Conservation (phyloP, 2,888 invertebrate species). For the Aphodius granarius region DNA sequence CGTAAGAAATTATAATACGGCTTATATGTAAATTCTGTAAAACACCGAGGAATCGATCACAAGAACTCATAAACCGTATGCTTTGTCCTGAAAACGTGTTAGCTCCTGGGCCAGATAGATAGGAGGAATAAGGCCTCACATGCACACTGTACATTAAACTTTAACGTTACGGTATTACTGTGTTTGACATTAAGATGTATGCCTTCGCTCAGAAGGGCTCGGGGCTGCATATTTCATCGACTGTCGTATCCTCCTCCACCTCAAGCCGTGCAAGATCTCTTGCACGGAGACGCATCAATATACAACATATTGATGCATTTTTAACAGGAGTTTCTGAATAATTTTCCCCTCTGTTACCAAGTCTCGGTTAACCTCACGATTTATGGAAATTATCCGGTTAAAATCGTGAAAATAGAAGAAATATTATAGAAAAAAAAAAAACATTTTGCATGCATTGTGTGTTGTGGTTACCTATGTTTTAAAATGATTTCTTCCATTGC, state of each 20-base stretch:
- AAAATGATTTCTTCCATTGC: not conserved
- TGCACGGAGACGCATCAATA: constrained; percentile 36
- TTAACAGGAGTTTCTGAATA: constrained; percentile 30
- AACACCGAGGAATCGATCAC: not conserved
- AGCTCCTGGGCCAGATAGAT: not conserved
- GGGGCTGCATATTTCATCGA: constrained; percentile 40
- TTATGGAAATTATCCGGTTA: not conserved
- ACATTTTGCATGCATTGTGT: not conserved
- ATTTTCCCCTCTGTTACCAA: constrained; percentile 14
- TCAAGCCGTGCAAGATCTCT: constrained; percentile 34
- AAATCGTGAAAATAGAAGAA: not conserved
- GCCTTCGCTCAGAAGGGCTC: constrained; percentile 38
- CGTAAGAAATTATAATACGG: no score
- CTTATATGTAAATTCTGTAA: not conserved
- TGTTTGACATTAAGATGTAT: constrained; percentile 45
- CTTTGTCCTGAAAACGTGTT: not conserved
- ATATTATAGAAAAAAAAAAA: not conserved
- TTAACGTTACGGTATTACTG: constrained; percentile 40
- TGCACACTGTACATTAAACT: constrained; percentile 37
- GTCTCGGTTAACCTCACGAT: not conserved
- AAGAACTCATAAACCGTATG: not conserved
- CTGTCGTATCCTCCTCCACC: constrained; percentile 15
- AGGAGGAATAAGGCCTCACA: not conserved
- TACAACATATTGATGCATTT: constrained; percentile 29
- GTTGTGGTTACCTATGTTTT: not conserved